Percentiles rank a stretch among this genome's conserved stretches.
Evolutionary conservation across 1,140 invertebrate genomes (phyloP).

Genomic region (Ceratina calcarata): DNA sequence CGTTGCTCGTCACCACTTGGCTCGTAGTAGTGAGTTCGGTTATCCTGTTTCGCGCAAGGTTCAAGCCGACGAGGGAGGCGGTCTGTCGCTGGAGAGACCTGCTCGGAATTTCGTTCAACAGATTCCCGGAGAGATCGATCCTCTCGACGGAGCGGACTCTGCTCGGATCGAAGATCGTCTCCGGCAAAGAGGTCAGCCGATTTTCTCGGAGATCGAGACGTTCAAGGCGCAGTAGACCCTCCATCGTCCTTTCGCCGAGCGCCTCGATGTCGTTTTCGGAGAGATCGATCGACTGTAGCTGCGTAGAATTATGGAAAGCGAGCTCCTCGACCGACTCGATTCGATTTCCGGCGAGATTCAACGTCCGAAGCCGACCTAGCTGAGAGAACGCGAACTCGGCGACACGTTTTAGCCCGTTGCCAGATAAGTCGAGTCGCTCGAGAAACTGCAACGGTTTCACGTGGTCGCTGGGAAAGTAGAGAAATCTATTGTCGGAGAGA

Average conservation of each 20-base stretch:
- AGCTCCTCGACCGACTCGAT: slow-evolving; percentile 90
- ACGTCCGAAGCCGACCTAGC: slow-evolving; percentile 84
- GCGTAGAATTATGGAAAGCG: slow-evolving; percentile 94
- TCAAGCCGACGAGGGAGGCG: slow-evolving; percentile 88
- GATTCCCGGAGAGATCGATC: slow-evolving; percentile 89
- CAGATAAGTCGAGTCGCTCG: slow-evolving; percentile 87
- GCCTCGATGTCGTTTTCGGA: slow-evolving; percentile 87
- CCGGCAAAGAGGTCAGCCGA: slow-evolving; percentile 86
- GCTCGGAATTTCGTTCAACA: slow-evolving; percentile 89
- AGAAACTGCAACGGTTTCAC: slow-evolving; percentile 88
- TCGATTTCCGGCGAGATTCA: slow-evolving; percentile 87
- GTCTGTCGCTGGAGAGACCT: slow-evolving; percentile 90
- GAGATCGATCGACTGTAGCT: slow-evolving; percentile 88
- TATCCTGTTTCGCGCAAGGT: slow-evolving; percentile 90
- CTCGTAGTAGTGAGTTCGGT: slow-evolving; percentile 88
- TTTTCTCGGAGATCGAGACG: slow-evolving; percentile 89
- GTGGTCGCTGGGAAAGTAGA: slow-evolving; percentile 90
- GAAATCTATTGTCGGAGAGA: slow-evolving; percentile 88
- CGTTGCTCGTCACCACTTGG: slow-evolving; percentile 92
- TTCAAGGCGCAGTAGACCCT: slow-evolving; percentile 89
- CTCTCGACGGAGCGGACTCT: slow-evolving; percentile 90
- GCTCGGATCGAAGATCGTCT: slow-evolving; percentile 90
- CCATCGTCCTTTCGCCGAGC: slow-evolving; percentile 89
- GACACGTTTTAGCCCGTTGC: slow-evolving; percentile 88
- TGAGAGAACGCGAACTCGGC: slow-evolving; percentile 92